Evolutionary conservation across 2,797 vertebrate genomes (phyloP).

Genomic region (Aselliscus stoliczkanus): DNA sequence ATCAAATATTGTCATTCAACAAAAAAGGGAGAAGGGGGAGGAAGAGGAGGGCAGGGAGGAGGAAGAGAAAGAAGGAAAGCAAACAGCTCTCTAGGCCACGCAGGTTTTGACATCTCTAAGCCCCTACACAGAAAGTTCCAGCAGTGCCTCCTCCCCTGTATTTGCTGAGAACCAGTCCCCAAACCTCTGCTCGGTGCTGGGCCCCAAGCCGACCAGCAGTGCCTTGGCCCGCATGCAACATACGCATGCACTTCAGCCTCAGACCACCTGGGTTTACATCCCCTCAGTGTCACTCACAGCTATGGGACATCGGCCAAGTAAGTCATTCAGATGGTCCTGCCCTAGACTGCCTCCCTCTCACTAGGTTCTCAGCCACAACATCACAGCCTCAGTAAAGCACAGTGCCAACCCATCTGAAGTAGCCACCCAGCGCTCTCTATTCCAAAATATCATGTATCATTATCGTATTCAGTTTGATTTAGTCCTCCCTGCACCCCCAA

Average conservation of each 20-base stretch:
- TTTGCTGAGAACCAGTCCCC: neutral
- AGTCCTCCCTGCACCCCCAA: neutral
- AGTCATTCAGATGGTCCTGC: neutral
- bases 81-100: neutral
- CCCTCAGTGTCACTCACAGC: neutral
- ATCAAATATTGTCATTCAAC: constrained; percentile 41
- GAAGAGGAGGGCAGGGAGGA: neutral
- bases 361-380: neutral
- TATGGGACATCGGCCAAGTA: neutral
- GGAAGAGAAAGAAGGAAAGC: neutral
- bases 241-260: neutral
- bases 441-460: neutral
- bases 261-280: neutral
- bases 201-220: neutral
- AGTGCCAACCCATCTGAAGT: neutral
- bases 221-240: neutral
- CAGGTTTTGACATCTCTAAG: neutral
- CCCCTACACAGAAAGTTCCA: neutral
- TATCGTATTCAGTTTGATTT: neutral
- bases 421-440: neutral
- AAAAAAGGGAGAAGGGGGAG: neutral
- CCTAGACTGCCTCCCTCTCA: neutral
- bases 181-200: neutral
- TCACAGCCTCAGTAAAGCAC: neutral
- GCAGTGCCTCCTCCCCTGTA: neutral